Evolutionary conservation across 2,888 invertebrate genomes (phyloP), one percentile per base, ranked within the genome.

Genomic region (Nasonia oneida): DNA sequence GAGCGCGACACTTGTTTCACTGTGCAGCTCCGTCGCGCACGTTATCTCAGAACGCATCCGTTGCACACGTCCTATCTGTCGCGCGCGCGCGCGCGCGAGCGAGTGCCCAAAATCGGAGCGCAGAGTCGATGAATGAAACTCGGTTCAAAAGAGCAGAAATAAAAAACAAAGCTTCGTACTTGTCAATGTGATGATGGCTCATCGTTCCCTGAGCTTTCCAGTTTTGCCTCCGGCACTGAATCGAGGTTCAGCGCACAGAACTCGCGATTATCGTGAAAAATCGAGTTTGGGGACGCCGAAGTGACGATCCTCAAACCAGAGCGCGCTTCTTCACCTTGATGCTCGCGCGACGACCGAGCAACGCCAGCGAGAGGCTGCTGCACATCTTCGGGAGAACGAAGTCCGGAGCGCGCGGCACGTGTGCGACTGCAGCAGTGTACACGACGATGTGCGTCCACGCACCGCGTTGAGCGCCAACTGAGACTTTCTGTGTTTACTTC

Each of bases 401-500:
- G 33, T 6, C 6, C 15, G 15, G 15, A 33, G 14, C 33, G 67
- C 14, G 18, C 15, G 70, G 37, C 70, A 70, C 70, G 33, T 70
- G 70, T 29, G 37, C 4, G 23, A 14, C 57, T 15, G 61, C 15
- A 14, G 5, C 39, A 39, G 73, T 4, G 3, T 33, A 29, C 15
- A 18, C 71, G 83, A 82, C 77, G 70, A 71, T 81, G 81, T 81
- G 88, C 88, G 89, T 89, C 88, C 88, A 89, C 88, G 87, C 90
- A 88, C 87, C 88, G 83, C 89, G 89, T 83, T 88, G 90, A 88
- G 88, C 89, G 88, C 85, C 85, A 86, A 88, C 88, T 89, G 88
- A 57, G 57, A 91, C 90, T 90, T 79, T 37, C 64, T 42, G 50
- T 84, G 91, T 91, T 91, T 91, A 90, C 89, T 87, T 75, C 79